Evolutionary conservation across 2,113 vertebrate species (phyloP), one percentile per base, ranked within the genome.

Genomic region (Gallinago jamesoni): DNA sequence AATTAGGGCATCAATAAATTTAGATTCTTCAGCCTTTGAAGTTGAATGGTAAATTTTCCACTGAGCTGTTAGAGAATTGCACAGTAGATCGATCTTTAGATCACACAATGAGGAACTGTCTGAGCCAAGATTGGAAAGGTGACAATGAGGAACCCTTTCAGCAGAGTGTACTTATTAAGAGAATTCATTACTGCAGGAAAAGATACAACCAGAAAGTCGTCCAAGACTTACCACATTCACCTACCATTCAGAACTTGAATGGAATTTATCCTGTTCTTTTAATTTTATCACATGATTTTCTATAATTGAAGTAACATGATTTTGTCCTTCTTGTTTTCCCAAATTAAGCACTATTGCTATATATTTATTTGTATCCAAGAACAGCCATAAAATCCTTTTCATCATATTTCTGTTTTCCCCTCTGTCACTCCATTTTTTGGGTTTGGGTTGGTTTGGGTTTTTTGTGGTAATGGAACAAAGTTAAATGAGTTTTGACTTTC

Each of bases 301-400:
- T 20, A 0, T 12, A 45, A 76, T 59, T 37, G 17, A 86, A 76
- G 24, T 5, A 48, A 75, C 2, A 37, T 1, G 0, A 33, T 30
- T 76, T 53, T 85, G 20, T 73, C 35, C 12, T 87, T 20, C 22
- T 23, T 75, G 2, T 60, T 53, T 53, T 83, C 31, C 31, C 48
- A 73, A 62, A 80, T 28, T 22, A 53, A 83, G 24, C 0, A 21
- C 5, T 62, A 72, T 18, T 45, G 18, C 5, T 53, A 6, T 18
- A 3, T 43, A 41, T 66, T 76, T 53, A 18, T 52, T 75, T 47
- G 19, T 39, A 47, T 22, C 62, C 28, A 81, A 86, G 23, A 63
- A 47, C 2, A 80, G 12, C 4, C 11, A 28, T 31, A 41, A 82
- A 39, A 45, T 7, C 10, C 35, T 52, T 64, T 41, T 39, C 5